Base-by-base conservation (phyloP, 2,797 vertebrate species). In the Meda fulgida region DNA sequence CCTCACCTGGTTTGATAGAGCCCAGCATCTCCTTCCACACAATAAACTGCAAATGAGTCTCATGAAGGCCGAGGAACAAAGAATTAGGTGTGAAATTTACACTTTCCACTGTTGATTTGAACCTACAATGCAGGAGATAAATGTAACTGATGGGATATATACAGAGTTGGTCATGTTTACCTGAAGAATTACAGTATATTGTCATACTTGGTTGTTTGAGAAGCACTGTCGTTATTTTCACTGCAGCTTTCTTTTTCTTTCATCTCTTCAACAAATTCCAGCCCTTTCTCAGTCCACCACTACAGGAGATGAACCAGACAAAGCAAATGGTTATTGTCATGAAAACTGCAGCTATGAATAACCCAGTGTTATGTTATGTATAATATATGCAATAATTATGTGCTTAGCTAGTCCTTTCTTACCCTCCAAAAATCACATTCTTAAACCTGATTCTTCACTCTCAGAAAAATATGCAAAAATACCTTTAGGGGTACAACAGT, bases 11-110 rank as follows among this genome's bases (percentile, higher is more conserved):
- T 85, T 89, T 89, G 38, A 91, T 86, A 10, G 79, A 43, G 18
- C 77, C 73, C 9, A 89, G 78, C 87, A 92, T 89, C 84, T 90
- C 89, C 60, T 89, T 91, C 89, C 89, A 90, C 36, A 90, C 83
- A 81, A 89, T 85, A 31, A 90, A 90, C 80, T 88, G 86, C 55
- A 92, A 78, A 69, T 92, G 89, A 65, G 87, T 89, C 80, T 92
- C 89, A 67, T 90, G 88, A 2, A 87, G 90, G 3, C 90, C 91
- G 34, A 92, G 85, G 60, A 84, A 85, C 16, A 92, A 43, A 19
- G 85, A 70, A 46, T 87, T 85, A 7, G 83, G 63, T 3, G 13
- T 63, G 51, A 90, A 86, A 18, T 38, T 70, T 36, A 90, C 63
- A 16, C 31, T 81, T 46, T 79, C 71, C 29, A 87, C 40, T 26